Conservation (phyloP, 2,113 vertebrate genomes). For the human region GRCh38 chr18:30744501-30745000, state of each 20-base stretch:
- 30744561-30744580: too few species aligned
- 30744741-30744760: neutral
- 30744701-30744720: too few species aligned
- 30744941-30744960: neutral
- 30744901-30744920: neutral
- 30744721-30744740: neutral
- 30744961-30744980: neutral
- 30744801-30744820: fast-evolving
- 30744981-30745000: too few species aligned
- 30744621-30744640: too few species aligned
- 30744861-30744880: neutral
- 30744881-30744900: neutral
- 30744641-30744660: too few species aligned
- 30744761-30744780: neutral
- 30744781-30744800: neutral
- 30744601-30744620: too few species aligned
- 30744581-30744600: too few species aligned
- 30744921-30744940: neutral
- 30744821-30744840: neutral
- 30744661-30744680: too few species aligned
- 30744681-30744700: too few species aligned
- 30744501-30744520: too few species aligned
- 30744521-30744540: too few species aligned
- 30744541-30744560: too few species aligned
- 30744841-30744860: neutral